These are phyloP conservation scores for Prietella phreatophila DNA, from an alignment of 2,113 vertebrate genomes.

Conservation along the genomic window DNA sequence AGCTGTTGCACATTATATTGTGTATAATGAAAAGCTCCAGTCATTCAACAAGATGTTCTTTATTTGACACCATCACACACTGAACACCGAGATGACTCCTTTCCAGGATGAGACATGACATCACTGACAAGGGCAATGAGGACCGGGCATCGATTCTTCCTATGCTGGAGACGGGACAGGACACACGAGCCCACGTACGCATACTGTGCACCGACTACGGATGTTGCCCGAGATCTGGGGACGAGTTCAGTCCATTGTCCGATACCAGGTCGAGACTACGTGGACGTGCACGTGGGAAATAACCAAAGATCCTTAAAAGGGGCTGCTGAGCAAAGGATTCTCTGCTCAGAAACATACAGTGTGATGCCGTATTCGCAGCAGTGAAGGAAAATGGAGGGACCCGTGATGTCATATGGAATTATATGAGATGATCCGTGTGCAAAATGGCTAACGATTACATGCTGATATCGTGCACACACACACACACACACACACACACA, in stretches of 20 bases:
- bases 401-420: conserved; percentile 19
- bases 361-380: neutral
- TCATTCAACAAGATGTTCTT: conserved; percentile 33
- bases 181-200: conserved; percentile 15
- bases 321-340: neutral
- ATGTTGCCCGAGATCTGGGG: conserved; percentile 23
- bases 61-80: conserved; percentile 51
- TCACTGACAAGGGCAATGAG: conserved; percentile 4
- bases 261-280: conserved; percentile 20
- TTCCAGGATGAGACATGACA: conserved; percentile 43
- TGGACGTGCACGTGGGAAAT: conserved; percentile 1
- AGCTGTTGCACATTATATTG: neutral
- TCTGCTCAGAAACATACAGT: conserved; percentile 11
- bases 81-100: conserved; percentile 48
- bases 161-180: conserved; percentile 7
- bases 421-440: neutral
- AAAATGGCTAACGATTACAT: conserved; percentile 30
- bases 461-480: conserved; percentile 6
- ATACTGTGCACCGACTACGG: neutral
- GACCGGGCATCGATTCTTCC: neutral
- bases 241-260: conserved; percentile 41
- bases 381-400: neutral
- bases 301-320: conserved; percentile 42
- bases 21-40: neutral
- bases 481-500: neutral